Conservation (phyloP, 2,888 invertebrate genomes). For the Eueremaeus valkanovi region DNA sequence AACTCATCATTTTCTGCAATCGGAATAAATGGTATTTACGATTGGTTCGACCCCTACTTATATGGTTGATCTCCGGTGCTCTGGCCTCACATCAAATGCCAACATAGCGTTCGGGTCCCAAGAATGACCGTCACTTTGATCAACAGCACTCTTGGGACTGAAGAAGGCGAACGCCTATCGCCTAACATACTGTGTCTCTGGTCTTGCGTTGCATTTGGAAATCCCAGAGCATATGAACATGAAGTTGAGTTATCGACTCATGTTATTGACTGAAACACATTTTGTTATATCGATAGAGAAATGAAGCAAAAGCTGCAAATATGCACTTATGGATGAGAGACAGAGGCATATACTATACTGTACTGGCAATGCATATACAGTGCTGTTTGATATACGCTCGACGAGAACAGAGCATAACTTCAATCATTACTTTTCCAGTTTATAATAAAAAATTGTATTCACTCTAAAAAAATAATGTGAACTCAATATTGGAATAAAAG, state of each 20-base stretch:
- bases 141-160: conserved; percentile 28
- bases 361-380: not conserved
- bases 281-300: not conserved
- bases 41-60: not conserved
- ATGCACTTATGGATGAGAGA: conserved; percentile 17
- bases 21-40: conserved; percentile 28
- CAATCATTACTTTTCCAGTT: conserved; percentile 19
- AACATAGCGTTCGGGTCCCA: conserved; percentile 13
- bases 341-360: not conserved
- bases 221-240: conserved; percentile 20
- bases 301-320: conserved; percentile 25
- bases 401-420: not conserved
- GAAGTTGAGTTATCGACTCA: conserved; percentile 35
- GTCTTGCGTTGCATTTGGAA: conserved; percentile 1
- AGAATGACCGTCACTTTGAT: conserved; percentile 32
- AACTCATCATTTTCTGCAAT: conserved; percentile 7
- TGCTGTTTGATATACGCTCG: not conserved
- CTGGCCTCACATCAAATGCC: conserved; percentile 25
- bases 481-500: not conserved
- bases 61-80: conserved; percentile 22
- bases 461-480: not conserved
- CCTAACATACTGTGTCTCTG: not conserved
- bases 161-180: conserved; percentile 5
- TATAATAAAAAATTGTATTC: conserved; percentile 18
- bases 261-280: conserved; percentile 34